phyloP scores from a whole-genome alignment of 2,888 invertebrate genomes.

The Hydraecia micacea region DNA sequence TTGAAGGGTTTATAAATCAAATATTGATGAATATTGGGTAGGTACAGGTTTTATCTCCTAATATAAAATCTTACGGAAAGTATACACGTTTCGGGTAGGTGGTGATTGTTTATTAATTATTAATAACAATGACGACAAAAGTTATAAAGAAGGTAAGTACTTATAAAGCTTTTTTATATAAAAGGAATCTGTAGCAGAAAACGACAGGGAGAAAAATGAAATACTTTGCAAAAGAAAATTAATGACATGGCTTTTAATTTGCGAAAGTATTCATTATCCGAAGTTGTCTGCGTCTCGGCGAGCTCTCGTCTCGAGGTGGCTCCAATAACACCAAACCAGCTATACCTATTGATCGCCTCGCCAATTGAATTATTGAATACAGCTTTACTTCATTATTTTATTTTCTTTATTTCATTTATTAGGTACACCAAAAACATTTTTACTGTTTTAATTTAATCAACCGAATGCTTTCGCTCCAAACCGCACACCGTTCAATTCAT shows the following conservation, averaged over 20 bases:
- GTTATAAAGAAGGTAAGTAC: background rate
- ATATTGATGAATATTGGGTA: conserved; percentile 4
- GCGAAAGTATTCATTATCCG: conserved; percentile 50
- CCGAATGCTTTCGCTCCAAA: background rate
- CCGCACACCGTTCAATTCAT: conserved; percentile 1
- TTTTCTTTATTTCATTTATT: conserved; percentile 26
- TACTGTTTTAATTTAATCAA: conserved; percentile 34
- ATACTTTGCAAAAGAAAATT: conserved; percentile 52
- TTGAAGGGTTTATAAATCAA: background rate
- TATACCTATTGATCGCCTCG: conserved; percentile 37
- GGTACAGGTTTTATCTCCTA: background rate
- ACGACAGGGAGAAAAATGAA: conserved; percentile 23
- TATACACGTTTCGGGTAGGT: background rate
- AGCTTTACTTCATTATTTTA: conserved; percentile 28
- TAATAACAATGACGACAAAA: background rate
- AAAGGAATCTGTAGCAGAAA: conserved; percentile 22
- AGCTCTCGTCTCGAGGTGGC: conserved; percentile 21
- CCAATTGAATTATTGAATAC: conserved; percentile 39
- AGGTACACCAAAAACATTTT: conserved; percentile 29
- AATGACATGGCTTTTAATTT: conserved; percentile 64
- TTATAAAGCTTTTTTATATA: background rate
- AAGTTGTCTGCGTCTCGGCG: conserved; percentile 33
- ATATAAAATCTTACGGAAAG: background rate
- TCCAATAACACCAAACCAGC: conserved; percentile 17
- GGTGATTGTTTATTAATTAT: background rate